Conservation (phyloP, 2,797 vertebrate species). For the Xenops minutus region DNA sequence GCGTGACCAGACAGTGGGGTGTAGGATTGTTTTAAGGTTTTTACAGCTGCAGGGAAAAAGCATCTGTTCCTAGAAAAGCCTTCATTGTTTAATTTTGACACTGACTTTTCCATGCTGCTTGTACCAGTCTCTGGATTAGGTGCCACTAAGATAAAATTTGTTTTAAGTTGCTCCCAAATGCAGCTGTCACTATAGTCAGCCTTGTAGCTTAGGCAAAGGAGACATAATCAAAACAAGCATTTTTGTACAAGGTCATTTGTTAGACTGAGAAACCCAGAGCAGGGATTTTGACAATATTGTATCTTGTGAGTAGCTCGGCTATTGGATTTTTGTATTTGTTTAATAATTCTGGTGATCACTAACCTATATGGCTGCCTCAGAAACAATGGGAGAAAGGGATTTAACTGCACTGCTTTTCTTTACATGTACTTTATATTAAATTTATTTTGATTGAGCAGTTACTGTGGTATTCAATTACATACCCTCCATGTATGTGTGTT, state of each 20-base stretch:
- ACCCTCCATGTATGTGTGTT: background rate
- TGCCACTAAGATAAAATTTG: constrained; percentile 81
- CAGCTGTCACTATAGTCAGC: constrained; percentile 78
- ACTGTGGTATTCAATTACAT: background rate
- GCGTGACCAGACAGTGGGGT: constrained; percentile 97
- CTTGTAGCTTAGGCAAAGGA: constrained; percentile 76
- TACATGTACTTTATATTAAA: background rate
- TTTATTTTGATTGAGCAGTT: background rate
- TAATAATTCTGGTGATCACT: background rate
- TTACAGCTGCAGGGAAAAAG: constrained; percentile 96
- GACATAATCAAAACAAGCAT: constrained; percentile 74
- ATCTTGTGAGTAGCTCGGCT: constrained; percentile 61
- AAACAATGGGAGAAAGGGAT: background rate
- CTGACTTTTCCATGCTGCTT: constrained; percentile 82
- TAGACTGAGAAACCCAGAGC: constrained; percentile 57
- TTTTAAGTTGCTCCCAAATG: constrained; percentile 80
- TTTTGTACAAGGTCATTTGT: constrained; percentile 70
- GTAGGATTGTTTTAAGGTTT: constrained; percentile 92
- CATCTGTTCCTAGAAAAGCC: constrained; percentile 97
- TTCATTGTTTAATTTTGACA: constrained; percentile 94
- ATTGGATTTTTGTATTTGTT: constrained; percentile 50
- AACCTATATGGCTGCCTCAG: background rate
- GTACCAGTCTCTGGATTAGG: constrained; percentile 83
- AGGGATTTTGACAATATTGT: constrained; percentile 72
- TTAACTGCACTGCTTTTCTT: background rate